Conservation (phyloP, 2,113 vertebrate species). For the Vulpes lagopus region DNA sequence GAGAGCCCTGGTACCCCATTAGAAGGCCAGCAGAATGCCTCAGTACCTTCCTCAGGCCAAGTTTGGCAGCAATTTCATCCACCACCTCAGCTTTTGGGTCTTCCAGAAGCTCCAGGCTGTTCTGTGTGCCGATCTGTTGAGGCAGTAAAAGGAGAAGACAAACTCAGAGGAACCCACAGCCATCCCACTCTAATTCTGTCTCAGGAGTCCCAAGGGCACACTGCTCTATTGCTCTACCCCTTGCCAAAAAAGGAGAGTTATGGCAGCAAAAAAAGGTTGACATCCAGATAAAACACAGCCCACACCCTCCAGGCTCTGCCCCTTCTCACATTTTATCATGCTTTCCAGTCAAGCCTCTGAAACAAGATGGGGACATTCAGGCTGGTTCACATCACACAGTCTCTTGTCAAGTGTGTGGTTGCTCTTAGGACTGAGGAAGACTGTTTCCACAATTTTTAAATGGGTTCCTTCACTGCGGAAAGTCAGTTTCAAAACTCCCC, state of each 20-base stretch:
- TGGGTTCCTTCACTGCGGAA: neutral
- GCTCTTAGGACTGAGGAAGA: neutral
- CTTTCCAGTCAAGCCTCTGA: neutral
- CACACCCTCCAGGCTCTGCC: no score
- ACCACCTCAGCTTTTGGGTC: conserved; percentile 97
- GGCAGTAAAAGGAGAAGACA: neutral
- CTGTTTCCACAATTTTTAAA: no score
- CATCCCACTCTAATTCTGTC: rapidly evolving
- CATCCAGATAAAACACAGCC: neutral
- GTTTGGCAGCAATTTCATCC: conserved; percentile 97
- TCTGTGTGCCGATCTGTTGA: conserved; percentile 95
- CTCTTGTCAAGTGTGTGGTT: rapidly evolving
- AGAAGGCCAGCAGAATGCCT: rapidly evolving
- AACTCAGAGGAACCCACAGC: no score
- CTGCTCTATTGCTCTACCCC: no score
- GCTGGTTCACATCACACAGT: neutral
- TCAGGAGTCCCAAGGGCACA: no score
- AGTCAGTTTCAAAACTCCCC: neutral
- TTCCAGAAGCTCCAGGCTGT: conserved; percentile 97
- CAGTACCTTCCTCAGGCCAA: conserved; percentile 95
- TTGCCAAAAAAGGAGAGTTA: neutral
- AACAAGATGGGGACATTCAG: rapidly evolving
- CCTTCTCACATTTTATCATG: rapidly evolving
- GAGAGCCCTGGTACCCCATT: neutral
- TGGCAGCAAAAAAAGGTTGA: neutral